Evolutionary conservation across 1,140 invertebrate genomes (phyloP).

Genomic region (Gryllus bimaculatus): DNA sequence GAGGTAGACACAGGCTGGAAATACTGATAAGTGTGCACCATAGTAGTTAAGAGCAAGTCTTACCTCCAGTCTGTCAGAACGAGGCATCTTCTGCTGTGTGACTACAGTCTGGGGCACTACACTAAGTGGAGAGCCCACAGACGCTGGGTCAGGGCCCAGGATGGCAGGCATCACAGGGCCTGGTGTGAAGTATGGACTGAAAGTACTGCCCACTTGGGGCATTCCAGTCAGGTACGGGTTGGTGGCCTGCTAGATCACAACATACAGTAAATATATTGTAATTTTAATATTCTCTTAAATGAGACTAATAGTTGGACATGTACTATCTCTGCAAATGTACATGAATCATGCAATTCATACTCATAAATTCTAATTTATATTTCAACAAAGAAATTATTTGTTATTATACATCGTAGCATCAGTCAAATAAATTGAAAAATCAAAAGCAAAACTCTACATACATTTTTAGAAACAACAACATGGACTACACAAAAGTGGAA

Average conservation of each 20-base stretch:
- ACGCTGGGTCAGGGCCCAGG: constrained; percentile 64
- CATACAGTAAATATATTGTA: neutral
- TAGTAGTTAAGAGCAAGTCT: constrained; percentile 29
- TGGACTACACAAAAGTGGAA: too few species aligned
- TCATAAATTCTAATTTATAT: neutral
- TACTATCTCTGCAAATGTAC: neutral
- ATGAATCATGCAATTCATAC: neutral
- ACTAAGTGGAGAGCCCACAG: constrained; percentile 52
- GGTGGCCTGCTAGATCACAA: constrained; percentile 52
- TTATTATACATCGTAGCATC: neutral
- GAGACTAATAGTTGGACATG: neutral
- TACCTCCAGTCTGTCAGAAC: constrained; percentile 94
- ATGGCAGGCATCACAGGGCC: constrained; percentile 77
- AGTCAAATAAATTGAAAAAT: neutral
- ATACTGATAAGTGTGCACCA: neutral
- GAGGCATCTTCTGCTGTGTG: constrained; percentile 82
- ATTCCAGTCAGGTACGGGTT: constrained; percentile 82
- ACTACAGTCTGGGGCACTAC: constrained; percentile 72
- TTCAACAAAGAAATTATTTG: neutral
- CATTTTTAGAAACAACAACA: too few species aligned
- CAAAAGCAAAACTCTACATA: neutral
- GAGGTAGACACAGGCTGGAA: neutral
- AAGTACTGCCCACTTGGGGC: constrained; percentile 70
- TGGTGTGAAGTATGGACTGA: constrained; percentile 78
- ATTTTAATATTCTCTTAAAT: neutral